phyloP scores from a whole-genome alignment of 2,113 vertebrate species.

The Ophthalmolycus amberensis region DNA sequence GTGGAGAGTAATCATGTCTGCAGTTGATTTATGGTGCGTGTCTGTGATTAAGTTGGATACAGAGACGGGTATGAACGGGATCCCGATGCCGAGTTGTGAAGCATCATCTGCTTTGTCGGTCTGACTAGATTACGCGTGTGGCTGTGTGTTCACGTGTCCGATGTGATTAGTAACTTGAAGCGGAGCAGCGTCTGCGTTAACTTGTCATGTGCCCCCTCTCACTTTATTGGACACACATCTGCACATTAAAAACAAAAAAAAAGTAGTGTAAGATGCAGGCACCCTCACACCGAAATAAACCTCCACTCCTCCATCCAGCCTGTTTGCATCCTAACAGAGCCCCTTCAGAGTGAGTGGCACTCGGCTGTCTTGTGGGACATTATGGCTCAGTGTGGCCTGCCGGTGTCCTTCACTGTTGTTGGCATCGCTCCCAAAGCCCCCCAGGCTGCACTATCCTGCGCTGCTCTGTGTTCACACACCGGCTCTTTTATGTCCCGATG shows the following conservation, averaged over 20 bases:
- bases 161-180: conserved; percentile 22
- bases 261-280: not conserved
- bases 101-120: conserved; percentile 25
- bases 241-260: conserved; percentile 8
- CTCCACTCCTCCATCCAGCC: not conserved
- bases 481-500: conserved; percentile 42
- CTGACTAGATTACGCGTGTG: conserved; percentile 10
- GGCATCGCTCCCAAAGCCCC: conserved; percentile 52
- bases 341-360: conserved; percentile 41
- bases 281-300: not conserved
- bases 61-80: conserved; percentile 39
- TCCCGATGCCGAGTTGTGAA: conserved; percentile 29
- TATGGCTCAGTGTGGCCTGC: conserved; percentile 62
- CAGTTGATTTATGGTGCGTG: conserved; percentile 54
- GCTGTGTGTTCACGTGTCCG: not conserved
- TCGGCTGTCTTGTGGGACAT: conserved; percentile 52
- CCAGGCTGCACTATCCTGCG: conserved; percentile 40
- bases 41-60: conserved; percentile 47
- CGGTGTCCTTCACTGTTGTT: conserved; percentile 62
- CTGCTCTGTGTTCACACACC: conserved; percentile 53
- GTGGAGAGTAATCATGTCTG: conserved; percentile 32
- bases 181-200: conserved; percentile 31
- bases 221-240: conserved; percentile 34
- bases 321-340: conserved; percentile 29
- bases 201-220: conserved; percentile 24